phyloP scores from a whole-genome alignment of 2,888 invertebrate species.

The Magallana nippona region DNA sequence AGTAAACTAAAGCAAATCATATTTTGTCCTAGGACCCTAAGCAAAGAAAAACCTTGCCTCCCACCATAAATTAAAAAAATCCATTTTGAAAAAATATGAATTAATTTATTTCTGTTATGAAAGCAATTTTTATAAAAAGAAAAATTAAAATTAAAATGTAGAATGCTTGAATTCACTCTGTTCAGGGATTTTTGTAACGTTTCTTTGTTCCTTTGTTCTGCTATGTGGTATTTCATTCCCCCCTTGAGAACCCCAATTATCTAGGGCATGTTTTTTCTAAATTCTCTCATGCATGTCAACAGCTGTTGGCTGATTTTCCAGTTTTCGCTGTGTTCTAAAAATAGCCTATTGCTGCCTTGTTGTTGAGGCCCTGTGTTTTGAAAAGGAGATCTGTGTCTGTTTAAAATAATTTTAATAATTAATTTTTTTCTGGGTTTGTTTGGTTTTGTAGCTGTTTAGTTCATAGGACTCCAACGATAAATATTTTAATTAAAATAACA shows the following conservation, averaged over 20 bases:
- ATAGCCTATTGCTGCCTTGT: not conserved
- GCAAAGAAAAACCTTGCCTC: not conserved
- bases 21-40: not conserved
- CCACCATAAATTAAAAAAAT: not conserved
- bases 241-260: not conserved
- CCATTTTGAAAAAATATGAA: too few species aligned
- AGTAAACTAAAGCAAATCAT: not conserved
- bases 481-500: too few species aligned
- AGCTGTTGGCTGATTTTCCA: constrained; percentile 24
- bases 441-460: too few species aligned
- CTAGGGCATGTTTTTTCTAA: constrained; percentile 15
- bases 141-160: too few species aligned
- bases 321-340: constrained; percentile 20
- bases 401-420: too few species aligned
- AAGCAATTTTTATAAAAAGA: not conserved
- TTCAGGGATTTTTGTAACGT: not conserved
- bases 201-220: constrained; percentile 13
- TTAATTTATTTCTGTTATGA: not conserved
- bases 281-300: constrained; percentile 14
- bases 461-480: too few species aligned
- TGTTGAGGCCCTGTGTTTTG: not conserved
- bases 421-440: too few species aligned
- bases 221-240: not conserved
- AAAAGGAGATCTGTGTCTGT: not conserved
- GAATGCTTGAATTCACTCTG: too few species aligned